These are phyloP conservation scores for Ochlodes sylvanus DNA, from an alignment of 2,888 invertebrate genomes.

Conservation along the genomic window DNA sequence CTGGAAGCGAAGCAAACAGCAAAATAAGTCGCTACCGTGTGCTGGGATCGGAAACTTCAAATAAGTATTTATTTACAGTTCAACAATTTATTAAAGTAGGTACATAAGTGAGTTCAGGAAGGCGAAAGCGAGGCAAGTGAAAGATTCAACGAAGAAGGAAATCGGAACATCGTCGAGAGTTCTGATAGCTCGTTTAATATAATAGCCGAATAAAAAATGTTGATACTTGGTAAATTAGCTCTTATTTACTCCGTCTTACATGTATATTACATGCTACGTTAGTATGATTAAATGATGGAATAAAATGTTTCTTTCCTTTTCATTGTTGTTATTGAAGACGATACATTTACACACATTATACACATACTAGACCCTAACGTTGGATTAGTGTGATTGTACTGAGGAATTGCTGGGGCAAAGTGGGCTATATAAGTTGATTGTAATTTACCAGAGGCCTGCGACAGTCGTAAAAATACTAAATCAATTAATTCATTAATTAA, in stretches of 20 bases:
- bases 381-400: no score
- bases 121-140: background rate
- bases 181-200: background rate
- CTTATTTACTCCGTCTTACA: background rate
- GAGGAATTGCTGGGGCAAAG: no score
- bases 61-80: conserved; percentile 5
- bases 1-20: background rate
- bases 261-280: background rate
- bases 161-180: background rate
- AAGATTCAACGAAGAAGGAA: background rate
- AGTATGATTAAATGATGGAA: no score
- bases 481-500: no score
- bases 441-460: no score
- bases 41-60: background rate
- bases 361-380: no score
- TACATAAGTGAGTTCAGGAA: background rate
- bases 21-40: background rate
- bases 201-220: background rate
- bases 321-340: no score
- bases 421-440: no score
- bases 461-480: no score
- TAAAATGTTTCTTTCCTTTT: no score
- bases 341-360: no score
- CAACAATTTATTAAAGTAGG: background rate
- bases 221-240: background rate